These are phyloP conservation scores for Pristionchus arcanus DNA, from an alignment of 2,888 invertebrate species.

Conservation along the genomic window DNA sequence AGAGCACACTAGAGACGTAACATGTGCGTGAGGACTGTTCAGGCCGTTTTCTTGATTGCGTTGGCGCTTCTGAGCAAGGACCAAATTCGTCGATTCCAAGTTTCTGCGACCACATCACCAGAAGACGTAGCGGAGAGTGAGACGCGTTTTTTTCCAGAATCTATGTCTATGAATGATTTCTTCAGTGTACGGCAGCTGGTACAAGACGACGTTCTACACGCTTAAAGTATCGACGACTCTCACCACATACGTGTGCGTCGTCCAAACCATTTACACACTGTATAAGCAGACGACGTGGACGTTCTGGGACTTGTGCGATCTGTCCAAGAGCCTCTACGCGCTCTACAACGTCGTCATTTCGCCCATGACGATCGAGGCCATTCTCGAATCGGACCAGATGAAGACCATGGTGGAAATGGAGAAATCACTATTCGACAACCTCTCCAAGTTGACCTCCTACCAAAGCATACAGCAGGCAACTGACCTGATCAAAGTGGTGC, in stretches of 20 bases:
- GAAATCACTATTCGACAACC: not conserved
- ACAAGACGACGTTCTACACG: not conserved
- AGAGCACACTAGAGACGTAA: too few species aligned
- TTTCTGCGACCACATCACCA: not conserved
- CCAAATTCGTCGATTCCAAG: too few species aligned
- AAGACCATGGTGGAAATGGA: not conserved
- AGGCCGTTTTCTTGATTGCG: too few species aligned
- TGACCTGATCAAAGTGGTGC: not conserved
- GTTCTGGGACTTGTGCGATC: not conserved
- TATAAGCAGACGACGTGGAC: not conserved
- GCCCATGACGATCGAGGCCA: not conserved
- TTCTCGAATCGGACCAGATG: not conserved
- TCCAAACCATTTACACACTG: not conserved
- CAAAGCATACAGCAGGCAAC: not conserved
- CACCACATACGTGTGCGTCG: not conserved
- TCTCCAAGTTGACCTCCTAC: not conserved
- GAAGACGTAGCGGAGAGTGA: not conserved
- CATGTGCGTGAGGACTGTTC: too few species aligned
- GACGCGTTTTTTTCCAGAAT: not conserved
- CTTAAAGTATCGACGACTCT: not conserved
- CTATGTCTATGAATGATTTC: not conserved
- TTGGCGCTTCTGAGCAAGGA: too few species aligned
- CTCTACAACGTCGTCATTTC: not conserved
- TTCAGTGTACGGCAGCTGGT: not conserved
- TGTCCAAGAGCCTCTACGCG: not conserved